Percentiles rank a stretch among this genome's conserved stretches.
phyloP scores from a whole-genome alignment of 2,113 vertebrate genomes.

The Arizona elegans region DNA sequence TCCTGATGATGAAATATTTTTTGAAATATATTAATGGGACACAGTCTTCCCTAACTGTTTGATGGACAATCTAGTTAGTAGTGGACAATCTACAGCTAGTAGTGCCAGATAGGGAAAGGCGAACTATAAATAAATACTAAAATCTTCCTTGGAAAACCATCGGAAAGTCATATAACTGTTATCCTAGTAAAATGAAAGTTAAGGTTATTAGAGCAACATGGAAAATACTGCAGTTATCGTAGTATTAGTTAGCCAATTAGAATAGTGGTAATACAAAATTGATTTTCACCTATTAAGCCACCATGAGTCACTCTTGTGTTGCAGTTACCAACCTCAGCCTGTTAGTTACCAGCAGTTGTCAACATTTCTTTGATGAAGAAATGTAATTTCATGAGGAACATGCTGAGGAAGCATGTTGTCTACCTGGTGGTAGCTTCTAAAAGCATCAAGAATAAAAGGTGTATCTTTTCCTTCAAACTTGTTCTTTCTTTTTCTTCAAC shows the following conservation, averaged over 20 bases:
- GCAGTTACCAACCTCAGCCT: not conserved
- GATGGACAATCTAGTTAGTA: not conserved
- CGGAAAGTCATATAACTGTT: not conserved
- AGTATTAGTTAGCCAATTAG: not conserved
- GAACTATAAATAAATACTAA: not conserved
- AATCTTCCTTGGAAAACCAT: not conserved
- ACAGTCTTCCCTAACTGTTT: not conserved
- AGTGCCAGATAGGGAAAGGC: not conserved
- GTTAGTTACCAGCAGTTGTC: no score
- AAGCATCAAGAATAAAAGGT: not conserved
- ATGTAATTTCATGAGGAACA: not conserved
- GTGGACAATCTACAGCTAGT: not conserved
- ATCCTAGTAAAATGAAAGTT: not conserved
- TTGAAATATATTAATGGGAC: not conserved
- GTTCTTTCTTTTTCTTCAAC: not conserved
- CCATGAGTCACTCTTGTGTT: conserved; percentile 21
- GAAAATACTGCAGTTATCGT: not conserved
- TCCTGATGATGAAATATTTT: not conserved
- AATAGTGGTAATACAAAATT: not conserved
- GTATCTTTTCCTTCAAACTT: not conserved
- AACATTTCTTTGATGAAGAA: not conserved
- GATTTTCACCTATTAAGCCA: conserved; percentile 7
- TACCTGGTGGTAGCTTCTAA: not conserved
- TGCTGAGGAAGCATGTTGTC: not conserved
- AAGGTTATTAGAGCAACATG: not conserved